Evolutionary conservation across 2,797 vertebrate genomes (phyloP), one percentile per base, ranked within the genome.

Genomic region (Carduelis carduelis): DNA sequence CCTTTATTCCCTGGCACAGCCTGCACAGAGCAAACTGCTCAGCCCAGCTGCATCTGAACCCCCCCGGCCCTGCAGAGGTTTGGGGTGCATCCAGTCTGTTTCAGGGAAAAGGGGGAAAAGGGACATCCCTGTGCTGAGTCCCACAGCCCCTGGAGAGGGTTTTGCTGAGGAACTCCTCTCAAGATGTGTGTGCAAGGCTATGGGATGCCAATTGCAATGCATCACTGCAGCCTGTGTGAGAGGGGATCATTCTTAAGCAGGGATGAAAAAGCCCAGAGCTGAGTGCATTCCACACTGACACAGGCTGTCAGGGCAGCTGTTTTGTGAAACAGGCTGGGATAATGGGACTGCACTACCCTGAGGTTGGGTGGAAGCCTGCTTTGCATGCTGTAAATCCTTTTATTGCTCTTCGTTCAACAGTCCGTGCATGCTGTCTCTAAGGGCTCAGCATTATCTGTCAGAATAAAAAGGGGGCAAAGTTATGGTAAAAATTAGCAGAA

Each of bases 301-400:
- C 4, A 21, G 79, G 41, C 70, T 94, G 88, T 93, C 83, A 93
- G 89, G 49, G 69, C 59, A 32, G 71, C 82, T 92, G 63, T 87
- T 95, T 93, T 70, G 84, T 84, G 86, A 44, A 94, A 69, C 41
- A 92, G 49, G 18, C 83, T 86, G 47, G 77, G 66, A 89, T 87
- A 94, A 76, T 59, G 90, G 46, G 57, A 32, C 87, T 91, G 50
- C 27, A 37, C 43, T 94, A n/a, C 37, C 52, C 83, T 20, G 78
- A 77, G 30, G 9, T 37, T 92, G 83, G 79, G 39, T 66, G 57
- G 28, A 64, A 74, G 74, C 69, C 72, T 90, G 8, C 5, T 92
- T 72, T 65, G 64, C 74, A 37, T 60, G 43, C 35, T 76, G 64
- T 65, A 83, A 85, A 90, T n/a, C 17, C 18, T 63, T 87, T 59